phyloP scores from a whole-genome alignment of 2,797 vertebrate species.

The Hippoglossus hippoglossus region DNA sequence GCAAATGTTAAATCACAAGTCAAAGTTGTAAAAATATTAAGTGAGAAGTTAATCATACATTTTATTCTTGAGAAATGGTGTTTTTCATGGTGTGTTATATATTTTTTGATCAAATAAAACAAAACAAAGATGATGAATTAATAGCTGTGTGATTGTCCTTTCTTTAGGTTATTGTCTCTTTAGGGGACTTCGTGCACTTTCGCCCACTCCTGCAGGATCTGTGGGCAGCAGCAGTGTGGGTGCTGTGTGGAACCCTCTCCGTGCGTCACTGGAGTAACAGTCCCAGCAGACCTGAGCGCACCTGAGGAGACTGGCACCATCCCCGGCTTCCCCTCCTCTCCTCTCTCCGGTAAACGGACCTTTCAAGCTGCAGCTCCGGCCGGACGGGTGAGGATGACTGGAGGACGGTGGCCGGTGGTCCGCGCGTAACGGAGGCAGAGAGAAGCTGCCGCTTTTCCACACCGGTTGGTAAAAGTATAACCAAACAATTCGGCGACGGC shows the following conservation, averaged over 20 bases:
- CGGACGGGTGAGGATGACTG: neutral
- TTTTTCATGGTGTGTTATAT: too few relatives aligned
- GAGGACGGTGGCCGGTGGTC: conserved; percentile 16
- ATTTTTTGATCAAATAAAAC: neutral
- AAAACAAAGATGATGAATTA: neutral
- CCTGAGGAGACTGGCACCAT: conserved; percentile 8
- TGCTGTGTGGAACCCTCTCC: conserved; percentile 29
- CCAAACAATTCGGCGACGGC: conserved; percentile 78
- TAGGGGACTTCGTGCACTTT: too few relatives aligned
- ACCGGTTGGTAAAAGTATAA: conserved; percentile 72
- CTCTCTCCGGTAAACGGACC: conserved; percentile 4
- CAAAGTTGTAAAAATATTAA: neutral
- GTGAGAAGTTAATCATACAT: too few relatives aligned
- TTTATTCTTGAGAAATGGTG: neutral
- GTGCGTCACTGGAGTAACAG: conserved; percentile 44
- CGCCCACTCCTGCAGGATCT: too few relatives aligned
- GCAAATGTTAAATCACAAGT: neutral
- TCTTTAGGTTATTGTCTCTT: neutral
- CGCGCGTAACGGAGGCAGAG: conserved; percentile 31
- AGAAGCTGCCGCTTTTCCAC: conserved; percentile 27
- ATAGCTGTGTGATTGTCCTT: neutral
- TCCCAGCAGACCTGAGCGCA: conserved; percentile 54
- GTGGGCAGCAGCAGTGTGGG: conserved; percentile 34
- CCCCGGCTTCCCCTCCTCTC: neutral
- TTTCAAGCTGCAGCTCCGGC: conserved; percentile 23